Conservation (phyloP, 1,140 invertebrate genomes). For the Bombus waltoni region DNA sequence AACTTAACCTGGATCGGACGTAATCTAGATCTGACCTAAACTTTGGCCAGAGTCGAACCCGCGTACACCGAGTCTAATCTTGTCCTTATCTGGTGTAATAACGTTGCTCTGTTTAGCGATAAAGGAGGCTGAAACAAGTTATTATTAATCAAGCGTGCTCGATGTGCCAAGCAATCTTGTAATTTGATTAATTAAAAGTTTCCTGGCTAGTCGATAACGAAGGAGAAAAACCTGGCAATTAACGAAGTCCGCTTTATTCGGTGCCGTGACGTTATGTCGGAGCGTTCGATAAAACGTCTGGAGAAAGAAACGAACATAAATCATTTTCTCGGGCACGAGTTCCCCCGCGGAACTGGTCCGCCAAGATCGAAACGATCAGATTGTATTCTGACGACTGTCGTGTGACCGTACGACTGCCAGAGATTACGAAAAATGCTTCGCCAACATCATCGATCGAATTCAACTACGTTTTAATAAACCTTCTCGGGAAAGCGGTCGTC, state of each 20-base stretch:
- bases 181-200: constrained; percentile 44
- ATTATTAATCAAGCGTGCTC: constrained; percentile 3
- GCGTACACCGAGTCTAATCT: not conserved
- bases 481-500: not conserved
- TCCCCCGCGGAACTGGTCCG: not conserved
- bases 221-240: not conserved
- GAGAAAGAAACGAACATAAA: not conserved
- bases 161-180: not conserved
- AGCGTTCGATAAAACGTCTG: not conserved
- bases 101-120: not conserved
- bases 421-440: not conserved
- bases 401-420: not conserved
- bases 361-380: not conserved
- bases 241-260: not conserved
- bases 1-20: constrained; percentile 17
- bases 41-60: not conserved
- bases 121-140: not conserved
- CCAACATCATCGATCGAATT: too few relatives aligned
- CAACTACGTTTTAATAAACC: not conserved
- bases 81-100: not conserved
- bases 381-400: not conserved
- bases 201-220: not conserved
- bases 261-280: not conserved
- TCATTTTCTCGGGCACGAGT: not conserved
- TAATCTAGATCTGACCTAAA: constrained; percentile 26